Evolutionary conservation across 2,113 vertebrate genomes (phyloP), one percentile per base, ranked within the genome.

Genomic region (Speoplatyrhinus poulsoni): DNA sequence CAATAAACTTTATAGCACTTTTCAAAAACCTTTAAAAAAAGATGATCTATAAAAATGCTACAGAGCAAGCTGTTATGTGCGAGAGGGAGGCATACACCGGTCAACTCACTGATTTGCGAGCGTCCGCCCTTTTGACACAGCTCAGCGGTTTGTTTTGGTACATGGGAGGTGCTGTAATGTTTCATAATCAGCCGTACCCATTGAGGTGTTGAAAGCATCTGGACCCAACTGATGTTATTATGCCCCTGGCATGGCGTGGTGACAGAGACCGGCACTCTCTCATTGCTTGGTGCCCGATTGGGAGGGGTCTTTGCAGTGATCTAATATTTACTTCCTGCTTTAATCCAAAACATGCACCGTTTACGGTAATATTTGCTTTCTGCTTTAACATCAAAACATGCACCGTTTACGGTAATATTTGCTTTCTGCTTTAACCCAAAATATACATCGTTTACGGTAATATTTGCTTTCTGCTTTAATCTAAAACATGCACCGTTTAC

Each of bases 171-270:
- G 83, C 72, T 71, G 75, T 82, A 84, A 86, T 86, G 80, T 81
- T 83, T 83, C 82, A 75, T 81, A 76, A 83, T 88, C 82, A 81
- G 76, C 80, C 72, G 53, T 59, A 59, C 63, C 75, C 82, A 74
- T 41, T 72, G 67, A 9, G 75, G 85, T 63, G 54, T 84, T 55
- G 60, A 66, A 76, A 81, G 82, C 83, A 81, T 82, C 78, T 78
- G 84, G 83, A 82, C 84, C 62, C 67, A 70, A 65, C 72, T 61
- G 79, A 72, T 79, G 82, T 88, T 89, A 85, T 82, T 86, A 85
- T 90, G 77, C 84, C 81, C 72, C 66, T 56, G 59, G 75, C 83
- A 81, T 80, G 64, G 69, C 58, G 64, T 1, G 32, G 73, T 77
- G 77, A 84, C 84, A 84, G 69, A 81, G 75, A 77, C 80, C 49